Percentiles rank a stretch among this genome's conserved stretches.
These are phyloP conservation scores for Diglossa cyanea DNA, from an alignment of 2,797 vertebrate genomes.

Conservation along the genomic window DNA sequence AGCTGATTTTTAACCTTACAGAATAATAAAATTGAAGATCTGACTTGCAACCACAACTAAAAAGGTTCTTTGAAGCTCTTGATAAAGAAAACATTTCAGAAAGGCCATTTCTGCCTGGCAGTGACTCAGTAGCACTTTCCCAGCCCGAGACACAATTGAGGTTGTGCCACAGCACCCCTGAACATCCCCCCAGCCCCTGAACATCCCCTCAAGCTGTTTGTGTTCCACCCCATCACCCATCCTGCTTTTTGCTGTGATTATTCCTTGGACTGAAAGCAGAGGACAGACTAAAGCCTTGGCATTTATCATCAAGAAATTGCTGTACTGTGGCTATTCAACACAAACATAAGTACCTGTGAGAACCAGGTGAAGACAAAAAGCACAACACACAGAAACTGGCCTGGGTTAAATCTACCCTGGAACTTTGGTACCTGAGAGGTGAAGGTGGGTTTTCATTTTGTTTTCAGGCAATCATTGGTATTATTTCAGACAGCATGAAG, in stretches of 20 bases:
- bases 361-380: not conserved
- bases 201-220: rapidly evolving
- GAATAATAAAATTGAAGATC: slow-evolving; percentile 39
- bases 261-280: not conserved
- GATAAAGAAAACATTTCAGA: slow-evolving; percentile 24
- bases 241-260: not conserved
- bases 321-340: not conserved
- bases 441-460: not conserved
- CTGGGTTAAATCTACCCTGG: not conserved
- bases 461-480: not conserved
- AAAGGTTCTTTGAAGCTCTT: slow-evolving; percentile 36
- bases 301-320: not conserved
- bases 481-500: not conserved
- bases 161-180: not conserved
- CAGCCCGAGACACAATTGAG: not conserved
- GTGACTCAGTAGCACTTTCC: not conserved
- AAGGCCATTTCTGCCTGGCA: slow-evolving; percentile 13
- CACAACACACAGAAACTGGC: not conserved
- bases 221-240: not conserved
- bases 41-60: slow-evolving; percentile 2
- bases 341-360: not conserved
- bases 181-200: rapidly evolving
- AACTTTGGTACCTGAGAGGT: not conserved
- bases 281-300: not conserved
- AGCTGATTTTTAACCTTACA: not conserved